A percentile compares a stretch with the other conserved stretches of the same genome.
Conservation (phyloP, 1,140 invertebrate genomes). For the Lanistes nyassanus region DNA sequence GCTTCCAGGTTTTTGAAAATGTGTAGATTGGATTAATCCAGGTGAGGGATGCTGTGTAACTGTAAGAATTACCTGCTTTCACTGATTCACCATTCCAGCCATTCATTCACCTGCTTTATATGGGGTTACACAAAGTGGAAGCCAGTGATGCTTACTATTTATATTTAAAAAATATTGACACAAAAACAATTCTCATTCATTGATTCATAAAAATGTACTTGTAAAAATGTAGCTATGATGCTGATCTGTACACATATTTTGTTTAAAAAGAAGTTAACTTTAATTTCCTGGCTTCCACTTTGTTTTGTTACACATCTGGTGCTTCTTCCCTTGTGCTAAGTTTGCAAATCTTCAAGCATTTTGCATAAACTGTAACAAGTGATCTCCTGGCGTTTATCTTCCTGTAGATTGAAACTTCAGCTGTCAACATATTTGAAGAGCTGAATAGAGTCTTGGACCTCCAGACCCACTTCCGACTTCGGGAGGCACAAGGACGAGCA, state of each 20-base stretch:
- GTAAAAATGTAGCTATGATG: too few species aligned
- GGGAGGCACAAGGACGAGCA: conserved; percentile 91
- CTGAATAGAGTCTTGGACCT: conserved; percentile 90
- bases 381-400: conserved; percentile 46
- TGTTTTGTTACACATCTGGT: neutral
- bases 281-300: neutral
- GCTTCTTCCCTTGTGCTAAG: neutral
- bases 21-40: too few species aligned
- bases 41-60: too few species aligned
- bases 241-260: neutral
- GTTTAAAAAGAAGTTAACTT: neutral
- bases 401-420: conserved; percentile 88
- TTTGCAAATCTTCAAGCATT: conserved; percentile 2
- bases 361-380: conserved; percentile 3
- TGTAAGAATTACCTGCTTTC: too few species aligned
- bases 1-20: too few species aligned
- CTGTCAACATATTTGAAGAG: conserved; percentile 89
- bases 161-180: too few species aligned
- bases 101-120: too few species aligned
- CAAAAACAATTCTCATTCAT: too few species aligned
- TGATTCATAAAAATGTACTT: too few species aligned
- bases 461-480: conserved; percentile 95
- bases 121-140: too few species aligned
- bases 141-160: too few species aligned
- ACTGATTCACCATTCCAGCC: too few species aligned